Base-by-base conservation (phyloP, 2,113 vertebrate genomes). In the Ornithorhynchus anatinus region DNA sequence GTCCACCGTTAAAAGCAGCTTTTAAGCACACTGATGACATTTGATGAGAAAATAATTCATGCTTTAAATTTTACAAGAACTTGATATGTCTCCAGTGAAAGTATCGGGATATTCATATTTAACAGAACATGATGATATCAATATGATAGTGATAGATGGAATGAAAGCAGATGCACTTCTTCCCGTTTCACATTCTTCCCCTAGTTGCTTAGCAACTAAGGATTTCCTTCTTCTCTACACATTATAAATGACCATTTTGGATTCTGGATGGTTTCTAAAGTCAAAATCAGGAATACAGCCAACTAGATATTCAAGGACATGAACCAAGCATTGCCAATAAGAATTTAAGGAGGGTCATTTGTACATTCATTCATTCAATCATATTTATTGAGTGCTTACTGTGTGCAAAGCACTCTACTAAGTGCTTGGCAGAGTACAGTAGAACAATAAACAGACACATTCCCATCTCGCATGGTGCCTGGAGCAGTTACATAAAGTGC, bases 1-100 rank as follows among this genome's bases (percentile, higher is more conserved):
- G 67, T 42, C 36, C 58, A 69, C 59, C 47, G 38, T 52, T 66
- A 66, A 77, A 80, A 75, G 81, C n/a, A 77, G 42, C 52, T 77
- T 64, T 69, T 58, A 57, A 70, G 68, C 77, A 51, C 47, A 60
- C 56, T 72, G 79, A 42, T 64, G 39, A 22, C n/a, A n/a, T n/a
- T n/a, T 53, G 31, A 29, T 63, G 69, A 72, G 65, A 79, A 81
- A 50, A 81, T 76, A 83, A 64, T 59, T 85, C 42, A 62, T 59
- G 64, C 58, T 80, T 79, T n/a, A 31, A 47, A 7, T 52, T 77
- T 78, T 68, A 39, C 42, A 66, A 74, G 47, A 59, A 59, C 37
- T 7, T 20, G 31, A 20, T 31, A 16, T 27, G 31, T 27, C 31
- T 50, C 47, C 25, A 19, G 6, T 31, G 23, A 76, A 64, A 68